Evolutionary conservation across 2,797 vertebrate genomes (phyloP).

Genomic region (Phrynocephalus vlangalii): DNA sequence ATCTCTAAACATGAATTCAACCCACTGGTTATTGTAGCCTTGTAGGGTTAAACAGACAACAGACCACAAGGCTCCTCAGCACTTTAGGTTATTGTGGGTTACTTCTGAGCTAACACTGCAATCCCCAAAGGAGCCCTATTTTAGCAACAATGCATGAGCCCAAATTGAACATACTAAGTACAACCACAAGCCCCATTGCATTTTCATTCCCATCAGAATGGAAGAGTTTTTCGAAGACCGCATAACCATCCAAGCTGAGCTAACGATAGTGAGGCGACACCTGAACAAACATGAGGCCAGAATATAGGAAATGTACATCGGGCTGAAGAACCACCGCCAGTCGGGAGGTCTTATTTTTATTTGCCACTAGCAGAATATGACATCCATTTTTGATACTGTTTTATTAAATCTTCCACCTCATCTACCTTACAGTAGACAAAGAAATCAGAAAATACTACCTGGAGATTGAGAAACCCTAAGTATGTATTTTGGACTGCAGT

Average conservation of each 20-base stretch:
- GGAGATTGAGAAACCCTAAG: background rate
- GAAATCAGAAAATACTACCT: background rate
- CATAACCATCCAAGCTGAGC: background rate
- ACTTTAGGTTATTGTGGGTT: background rate
- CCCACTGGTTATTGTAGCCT: background rate
- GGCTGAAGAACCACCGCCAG: background rate
- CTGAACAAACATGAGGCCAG: background rate
- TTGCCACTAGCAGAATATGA: rapidly evolving
- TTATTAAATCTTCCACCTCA: background rate
- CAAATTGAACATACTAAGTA: background rate
- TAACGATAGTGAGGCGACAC: background rate
- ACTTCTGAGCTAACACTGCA: background rate
- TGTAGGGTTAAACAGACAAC: background rate
- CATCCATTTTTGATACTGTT: background rate
- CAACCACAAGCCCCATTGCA: background rate
- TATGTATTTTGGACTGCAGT: background rate
- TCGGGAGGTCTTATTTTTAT: background rate
- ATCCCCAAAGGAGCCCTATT: background rate
- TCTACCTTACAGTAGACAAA: background rate
- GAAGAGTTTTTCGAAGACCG: background rate
- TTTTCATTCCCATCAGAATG: background rate
- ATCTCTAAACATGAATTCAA: background rate
- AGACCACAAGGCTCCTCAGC: background rate
- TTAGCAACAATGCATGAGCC: background rate
- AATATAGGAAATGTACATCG: rapidly evolving